Evolutionary conservation across 2,888 invertebrate genomes (phyloP).

Genomic region (Myopa testacea): DNA sequence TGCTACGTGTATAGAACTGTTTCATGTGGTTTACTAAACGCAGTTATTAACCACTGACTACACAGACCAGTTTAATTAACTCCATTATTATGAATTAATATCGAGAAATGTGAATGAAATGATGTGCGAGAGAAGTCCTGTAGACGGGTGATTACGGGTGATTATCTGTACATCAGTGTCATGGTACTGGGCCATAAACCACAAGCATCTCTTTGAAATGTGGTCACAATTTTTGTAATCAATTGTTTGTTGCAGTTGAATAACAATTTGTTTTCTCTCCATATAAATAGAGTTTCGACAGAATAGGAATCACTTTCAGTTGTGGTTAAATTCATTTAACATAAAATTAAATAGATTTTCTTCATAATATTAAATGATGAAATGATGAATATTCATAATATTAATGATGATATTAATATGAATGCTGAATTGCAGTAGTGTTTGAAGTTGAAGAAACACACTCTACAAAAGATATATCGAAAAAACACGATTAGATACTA

Average conservation of each 20-base stretch:
- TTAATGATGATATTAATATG: too few relatives aligned
- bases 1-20: background rate
- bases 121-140: too few relatives aligned
- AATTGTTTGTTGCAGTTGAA: background rate
- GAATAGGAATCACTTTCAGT: background rate
- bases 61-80: background rate
- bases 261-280: background rate
- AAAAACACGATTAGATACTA: too few relatives aligned
- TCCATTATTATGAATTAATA: background rate
- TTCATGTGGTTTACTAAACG: constrained; percentile 18
- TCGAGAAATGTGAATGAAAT: background rate
- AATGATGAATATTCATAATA: too few relatives aligned
- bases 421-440: too few relatives aligned
- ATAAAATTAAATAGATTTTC: background rate
- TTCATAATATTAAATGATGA: background rate
- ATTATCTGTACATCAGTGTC: background rate
- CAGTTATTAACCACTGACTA: background rate
- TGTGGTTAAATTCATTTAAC: background rate
- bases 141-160: background rate
- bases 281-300: too few relatives aligned
- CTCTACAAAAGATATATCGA: too few relatives aligned
- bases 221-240: background rate
- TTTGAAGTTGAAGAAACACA: too few relatives aligned
- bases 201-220: background rate
- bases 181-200: background rate